Conservation (phyloP, 2,888 invertebrate genomes). For the Sinodicranocentrus sp. region DNA sequence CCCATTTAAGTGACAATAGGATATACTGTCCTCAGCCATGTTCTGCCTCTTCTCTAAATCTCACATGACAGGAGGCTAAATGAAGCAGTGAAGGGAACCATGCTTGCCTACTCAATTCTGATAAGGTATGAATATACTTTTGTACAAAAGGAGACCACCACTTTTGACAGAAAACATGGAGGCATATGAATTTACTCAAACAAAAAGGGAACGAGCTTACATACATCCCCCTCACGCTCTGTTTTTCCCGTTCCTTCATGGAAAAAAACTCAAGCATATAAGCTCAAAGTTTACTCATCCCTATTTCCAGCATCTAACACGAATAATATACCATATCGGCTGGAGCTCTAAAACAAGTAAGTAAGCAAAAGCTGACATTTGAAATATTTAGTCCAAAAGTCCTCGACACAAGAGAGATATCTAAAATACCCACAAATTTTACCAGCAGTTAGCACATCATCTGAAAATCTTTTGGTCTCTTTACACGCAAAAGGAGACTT, state of each 20-base stretch:
- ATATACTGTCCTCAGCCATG: neutral
- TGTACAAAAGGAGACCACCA: constrained; percentile 4
- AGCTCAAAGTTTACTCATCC: neutral
- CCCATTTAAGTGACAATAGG: constrained; percentile 19
- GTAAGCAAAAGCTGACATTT: constrained; percentile 46
- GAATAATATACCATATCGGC: constrained; percentile 1
- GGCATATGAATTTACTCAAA: constrained; percentile 30
- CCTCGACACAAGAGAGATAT: neutral
- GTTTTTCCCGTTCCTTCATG: constrained; percentile 7
- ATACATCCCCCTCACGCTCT: constrained; percentile 19
- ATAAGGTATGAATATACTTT: neutral
- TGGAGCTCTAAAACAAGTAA: neutral
- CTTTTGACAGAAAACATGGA: constrained; percentile 49
- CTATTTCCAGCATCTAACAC: neutral
- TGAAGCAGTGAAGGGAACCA: constrained; percentile 50
- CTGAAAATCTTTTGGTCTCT: neutral
- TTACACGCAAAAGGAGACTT: neutral
- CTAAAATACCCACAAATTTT: constrained; percentile 22
- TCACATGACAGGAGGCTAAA: constrained; percentile 54
- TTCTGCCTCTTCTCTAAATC: neutral
- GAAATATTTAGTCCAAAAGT: constrained; percentile 47
- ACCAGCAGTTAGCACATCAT: constrained; percentile 15
- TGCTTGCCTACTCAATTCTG: too few species aligned
- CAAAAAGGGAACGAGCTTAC: constrained; percentile 11
- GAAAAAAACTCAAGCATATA: constrained; percentile 6